Evolutionary conservation across 2,113 vertebrate genomes (phyloP).

Genomic region (Bujurquina vittata): DNA sequence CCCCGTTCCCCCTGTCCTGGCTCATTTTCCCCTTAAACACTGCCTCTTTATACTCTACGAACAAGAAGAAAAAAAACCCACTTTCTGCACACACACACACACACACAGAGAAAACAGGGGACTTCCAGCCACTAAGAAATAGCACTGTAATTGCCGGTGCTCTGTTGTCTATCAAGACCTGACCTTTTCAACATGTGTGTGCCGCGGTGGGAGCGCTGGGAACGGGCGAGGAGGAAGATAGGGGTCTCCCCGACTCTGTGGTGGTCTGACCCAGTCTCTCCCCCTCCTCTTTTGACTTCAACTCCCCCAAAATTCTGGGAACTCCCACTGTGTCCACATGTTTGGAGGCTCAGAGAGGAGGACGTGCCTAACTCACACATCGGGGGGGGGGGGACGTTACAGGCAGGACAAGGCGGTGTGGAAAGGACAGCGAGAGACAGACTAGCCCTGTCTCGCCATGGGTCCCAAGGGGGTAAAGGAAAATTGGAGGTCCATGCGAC

Average conservation of each 20-base stretch:
- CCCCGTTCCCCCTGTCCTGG: constrained; percentile 58
- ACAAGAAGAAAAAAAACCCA: constrained; percentile 53
- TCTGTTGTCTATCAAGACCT: constrained; percentile 82
- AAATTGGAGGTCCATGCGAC: constrained; percentile 42
- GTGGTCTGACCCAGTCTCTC: constrained; percentile 75
- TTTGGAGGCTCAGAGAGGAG: constrained; percentile 30
- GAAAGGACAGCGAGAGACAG: constrained; percentile 54
- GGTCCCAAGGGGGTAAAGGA: constrained; percentile 39
- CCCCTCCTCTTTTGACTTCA: constrained; percentile 12
- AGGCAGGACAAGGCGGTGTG: constrained; percentile 38
- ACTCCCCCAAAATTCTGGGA: constrained; percentile 56
- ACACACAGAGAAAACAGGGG: constrained; percentile 64
- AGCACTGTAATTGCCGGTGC: constrained; percentile 77
- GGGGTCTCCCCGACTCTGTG: constrained; percentile 73
- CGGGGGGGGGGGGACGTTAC: constrained; percentile 52
- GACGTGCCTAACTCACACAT: constrained; percentile 54
- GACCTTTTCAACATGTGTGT: constrained; percentile 79
- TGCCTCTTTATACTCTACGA: constrained; percentile 78
- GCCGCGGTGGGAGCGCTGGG: constrained; percentile 70
- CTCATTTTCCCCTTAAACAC: constrained; percentile 74
- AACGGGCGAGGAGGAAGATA: constrained; percentile 67
- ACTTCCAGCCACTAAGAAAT: constrained; percentile 79
- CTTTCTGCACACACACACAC: constrained; percentile 53
- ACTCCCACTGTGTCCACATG: constrained; percentile 60
- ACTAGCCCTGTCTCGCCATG: constrained; percentile 47